Conservation (phyloP, 2,113 vertebrate genomes). For the Falco punctatus region DNA sequence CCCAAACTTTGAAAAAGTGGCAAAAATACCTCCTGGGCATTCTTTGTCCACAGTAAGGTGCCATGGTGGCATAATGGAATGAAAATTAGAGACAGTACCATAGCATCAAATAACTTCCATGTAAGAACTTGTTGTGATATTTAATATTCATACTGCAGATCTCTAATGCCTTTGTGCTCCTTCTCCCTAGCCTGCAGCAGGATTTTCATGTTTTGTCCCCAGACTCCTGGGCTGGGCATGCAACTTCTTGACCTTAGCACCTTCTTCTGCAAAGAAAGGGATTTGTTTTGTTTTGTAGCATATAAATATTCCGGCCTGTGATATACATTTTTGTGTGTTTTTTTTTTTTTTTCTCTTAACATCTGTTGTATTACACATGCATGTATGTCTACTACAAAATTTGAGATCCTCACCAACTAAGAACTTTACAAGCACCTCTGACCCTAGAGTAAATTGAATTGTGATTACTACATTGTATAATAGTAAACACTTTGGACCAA, state of each 20-base stretch:
- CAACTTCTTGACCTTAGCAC: neutral
- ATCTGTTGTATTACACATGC: rapidly evolving
- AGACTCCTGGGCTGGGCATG: neutral
- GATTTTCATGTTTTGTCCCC: neutral
- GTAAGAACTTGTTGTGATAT: neutral
- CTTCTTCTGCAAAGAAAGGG: neutral
- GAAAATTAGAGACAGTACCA: neutral
- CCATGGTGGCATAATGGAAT: neutral
- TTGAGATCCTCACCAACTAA: neutral
- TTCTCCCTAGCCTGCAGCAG: neutral
- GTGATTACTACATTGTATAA: neutral
- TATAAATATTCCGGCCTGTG: neutral
- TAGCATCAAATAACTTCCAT: rapidly evolving
- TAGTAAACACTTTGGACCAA: neutral
- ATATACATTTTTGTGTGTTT: neutral
- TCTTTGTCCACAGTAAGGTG: neutral
- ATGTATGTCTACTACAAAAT: neutral
- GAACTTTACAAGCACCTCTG: neutral
- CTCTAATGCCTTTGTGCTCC: neutral
- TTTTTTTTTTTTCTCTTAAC: neutral
- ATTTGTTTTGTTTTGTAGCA: neutral
- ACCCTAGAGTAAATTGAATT: neutral
- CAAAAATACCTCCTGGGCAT: neutral
- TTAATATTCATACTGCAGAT: neutral
- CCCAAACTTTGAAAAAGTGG: neutral